phyloP scores from a whole-genome alignment of 2,888 invertebrate genomes.

The Pachydiplax longipennis region DNA sequence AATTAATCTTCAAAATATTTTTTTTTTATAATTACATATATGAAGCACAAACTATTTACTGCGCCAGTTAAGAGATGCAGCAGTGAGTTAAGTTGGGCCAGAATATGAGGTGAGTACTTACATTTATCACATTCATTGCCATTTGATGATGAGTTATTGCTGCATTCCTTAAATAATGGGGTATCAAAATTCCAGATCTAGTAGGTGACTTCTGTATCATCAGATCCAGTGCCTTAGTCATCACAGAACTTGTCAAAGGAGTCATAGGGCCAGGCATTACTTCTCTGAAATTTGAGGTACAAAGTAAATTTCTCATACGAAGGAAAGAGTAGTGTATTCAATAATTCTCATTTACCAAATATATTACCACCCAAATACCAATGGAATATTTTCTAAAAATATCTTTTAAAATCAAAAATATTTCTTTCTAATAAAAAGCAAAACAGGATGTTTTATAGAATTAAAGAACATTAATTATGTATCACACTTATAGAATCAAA shows the following conservation, averaged over 20 bases:
- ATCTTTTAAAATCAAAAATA: too few species aligned
- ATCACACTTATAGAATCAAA: background rate
- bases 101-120: constrained; percentile 49
- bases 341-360: too few species aligned
- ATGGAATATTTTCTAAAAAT: too few species aligned
- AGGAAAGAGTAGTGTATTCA: too few species aligned
- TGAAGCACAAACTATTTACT: too few species aligned
- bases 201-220: constrained; percentile 53
- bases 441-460: too few species aligned
- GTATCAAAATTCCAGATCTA: background rate
- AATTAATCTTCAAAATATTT: too few species aligned
- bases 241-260: constrained; percentile 63
- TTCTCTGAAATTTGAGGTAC: constrained; percentile 59
- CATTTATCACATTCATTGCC: constrained; percentile 58
- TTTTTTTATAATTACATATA: too few species aligned
- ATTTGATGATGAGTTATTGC: constrained; percentile 56
- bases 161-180: constrained; percentile 41
- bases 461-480: too few species aligned
- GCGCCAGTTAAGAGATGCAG: background rate
- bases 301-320: background rate
- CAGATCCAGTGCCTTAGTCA: constrained; percentile 55
- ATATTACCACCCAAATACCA: too few species aligned
- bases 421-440: too few species aligned
- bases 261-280: constrained; percentile 71
- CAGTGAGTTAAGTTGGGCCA: background rate